Conservation (phyloP, 2,888 invertebrate species). For the Latheticus oryzae region DNA sequence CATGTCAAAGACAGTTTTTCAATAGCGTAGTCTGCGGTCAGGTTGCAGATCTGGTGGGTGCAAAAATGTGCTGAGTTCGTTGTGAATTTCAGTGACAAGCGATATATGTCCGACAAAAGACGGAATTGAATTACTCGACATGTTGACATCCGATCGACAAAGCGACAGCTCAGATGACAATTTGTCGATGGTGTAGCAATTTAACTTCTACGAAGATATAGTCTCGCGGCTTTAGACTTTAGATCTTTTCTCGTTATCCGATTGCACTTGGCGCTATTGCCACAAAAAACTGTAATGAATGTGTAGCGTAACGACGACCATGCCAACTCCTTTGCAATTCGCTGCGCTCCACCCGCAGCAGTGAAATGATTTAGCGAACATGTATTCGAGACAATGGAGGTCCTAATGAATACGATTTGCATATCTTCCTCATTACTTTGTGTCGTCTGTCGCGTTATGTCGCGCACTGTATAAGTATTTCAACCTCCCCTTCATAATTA, state of each 20-base stretch:
- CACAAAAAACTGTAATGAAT: conserved; percentile 54
- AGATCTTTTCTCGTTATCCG: conserved; percentile 47
- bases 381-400: conserved; percentile 61
- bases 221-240: conserved; percentile 25
- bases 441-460: conserved; percentile 58
- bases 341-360: conserved; percentile 48
- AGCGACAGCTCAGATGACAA: conserved; percentile 50
- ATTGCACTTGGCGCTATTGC: conserved; percentile 48
- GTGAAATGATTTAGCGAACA: conserved; percentile 56
- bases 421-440: conserved; percentile 64
- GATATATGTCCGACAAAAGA: conserved; percentile 58
- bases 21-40: conserved; percentile 46
- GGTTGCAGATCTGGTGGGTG: conserved; percentile 43
- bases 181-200: conserved; percentile 43
- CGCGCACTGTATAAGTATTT: conserved; percentile 52
- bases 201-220: conserved; percentile 5
- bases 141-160: conserved; percentile 54
- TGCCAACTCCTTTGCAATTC: conserved; percentile 50
- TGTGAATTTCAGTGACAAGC: conserved; percentile 56
- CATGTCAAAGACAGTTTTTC: conserved; percentile 44
- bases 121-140: conserved; percentile 56
- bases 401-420: conserved; percentile 63
- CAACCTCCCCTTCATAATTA: conserved; percentile 36
- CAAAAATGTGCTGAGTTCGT: conserved; percentile 59
- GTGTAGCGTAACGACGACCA: conserved; percentile 52